Conservation (phyloP, 2,113 vertebrate species). For the Amazona guildingii region DNA sequence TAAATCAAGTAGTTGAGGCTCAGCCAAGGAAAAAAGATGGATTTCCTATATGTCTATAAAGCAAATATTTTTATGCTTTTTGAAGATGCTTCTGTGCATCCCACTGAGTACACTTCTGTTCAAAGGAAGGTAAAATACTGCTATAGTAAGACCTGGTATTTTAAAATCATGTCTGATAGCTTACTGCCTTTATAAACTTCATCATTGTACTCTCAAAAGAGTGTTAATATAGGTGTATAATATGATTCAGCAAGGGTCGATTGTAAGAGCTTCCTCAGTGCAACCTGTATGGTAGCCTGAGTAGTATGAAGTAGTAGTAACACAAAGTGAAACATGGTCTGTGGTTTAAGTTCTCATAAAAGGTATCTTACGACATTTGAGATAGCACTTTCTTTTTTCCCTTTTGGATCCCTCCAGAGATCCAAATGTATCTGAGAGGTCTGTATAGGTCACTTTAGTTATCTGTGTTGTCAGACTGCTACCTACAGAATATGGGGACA, state of each 20-base stretch:
- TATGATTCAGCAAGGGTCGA: background rate
- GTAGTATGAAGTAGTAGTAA: background rate
- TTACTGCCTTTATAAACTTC: background rate
- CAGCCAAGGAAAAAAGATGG: background rate
- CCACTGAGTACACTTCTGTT: background rate
- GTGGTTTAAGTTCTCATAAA: background rate
- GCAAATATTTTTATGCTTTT: background rate
- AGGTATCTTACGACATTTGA: background rate
- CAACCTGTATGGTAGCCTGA: background rate
- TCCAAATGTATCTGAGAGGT: background rate
- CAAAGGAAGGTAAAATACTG: background rate
- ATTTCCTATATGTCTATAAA: background rate
- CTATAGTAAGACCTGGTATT: background rate
- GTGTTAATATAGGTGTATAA: background rate
- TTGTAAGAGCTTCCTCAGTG: background rate
- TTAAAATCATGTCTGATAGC: background rate
- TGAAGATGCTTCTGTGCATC: background rate
- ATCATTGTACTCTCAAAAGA: background rate
- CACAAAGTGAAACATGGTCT: background rate
- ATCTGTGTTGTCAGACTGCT: background rate
- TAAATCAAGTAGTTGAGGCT: constrained; percentile 10
- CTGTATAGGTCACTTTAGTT: background rate
- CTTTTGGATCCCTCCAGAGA: background rate
- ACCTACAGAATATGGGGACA: background rate
- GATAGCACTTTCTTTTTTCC: background rate